phyloP scores from a whole-genome alignment of 92 coral and sea anemone genomes.

The Paragorgia papillata region DNA sequence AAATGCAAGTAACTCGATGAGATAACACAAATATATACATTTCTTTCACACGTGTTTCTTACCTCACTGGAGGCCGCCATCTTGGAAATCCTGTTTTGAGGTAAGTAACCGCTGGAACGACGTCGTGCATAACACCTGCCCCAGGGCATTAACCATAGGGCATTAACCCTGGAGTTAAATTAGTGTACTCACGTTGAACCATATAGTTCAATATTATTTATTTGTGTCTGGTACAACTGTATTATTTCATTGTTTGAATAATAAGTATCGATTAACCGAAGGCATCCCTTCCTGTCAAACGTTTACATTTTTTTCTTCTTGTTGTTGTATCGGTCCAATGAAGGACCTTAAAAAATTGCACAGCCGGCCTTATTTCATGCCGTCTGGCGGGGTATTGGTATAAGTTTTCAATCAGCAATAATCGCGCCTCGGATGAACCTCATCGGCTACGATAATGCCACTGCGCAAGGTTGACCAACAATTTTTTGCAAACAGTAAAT shows the following conservation, averaged over 20 bases:
- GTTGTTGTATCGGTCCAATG: constrained; percentile 16
- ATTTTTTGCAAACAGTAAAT: neutral
- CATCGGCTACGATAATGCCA: constrained; percentile 83
- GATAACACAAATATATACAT: neutral
- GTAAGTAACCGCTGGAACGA: neutral
- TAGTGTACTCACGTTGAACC: too few relatives aligned
- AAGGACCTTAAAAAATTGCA: constrained; percentile 66
- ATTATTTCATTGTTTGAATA: too few relatives aligned
- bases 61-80: constrained; percentile 18
- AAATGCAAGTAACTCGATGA: neutral
- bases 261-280: too few relatives aligned
- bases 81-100: neutral
- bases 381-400: constrained; percentile 92
- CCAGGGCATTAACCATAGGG: too few relatives aligned
- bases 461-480: constrained; percentile 73
- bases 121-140: too few relatives aligned
- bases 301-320: too few relatives aligned
- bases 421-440: constrained; percentile 77
- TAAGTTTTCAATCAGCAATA: constrained; percentile 89
- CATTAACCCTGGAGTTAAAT: too few relatives aligned
- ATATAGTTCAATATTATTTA: too few relatives aligned
- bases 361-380: constrained; percentile 77
- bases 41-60: neutral
- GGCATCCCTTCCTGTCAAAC: too few relatives aligned
- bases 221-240: too few relatives aligned